These are phyloP conservation scores for Bothrops jararaca DNA, from an alignment of 2,113 vertebrate species.

Conservation along the genomic window DNA sequence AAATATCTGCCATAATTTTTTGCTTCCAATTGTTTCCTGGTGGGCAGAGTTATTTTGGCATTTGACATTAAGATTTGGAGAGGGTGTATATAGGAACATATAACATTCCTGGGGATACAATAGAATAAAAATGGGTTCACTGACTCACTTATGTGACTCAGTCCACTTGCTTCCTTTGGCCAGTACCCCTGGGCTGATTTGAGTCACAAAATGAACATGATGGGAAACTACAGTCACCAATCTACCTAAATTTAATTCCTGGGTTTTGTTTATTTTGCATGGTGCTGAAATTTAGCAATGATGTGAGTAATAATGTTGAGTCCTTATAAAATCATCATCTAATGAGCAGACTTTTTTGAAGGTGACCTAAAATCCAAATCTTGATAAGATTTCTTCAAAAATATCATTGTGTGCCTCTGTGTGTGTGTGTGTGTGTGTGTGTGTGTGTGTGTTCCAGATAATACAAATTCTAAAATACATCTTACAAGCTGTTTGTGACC, in stretches of 20 bases:
- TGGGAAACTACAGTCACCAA: not conserved
- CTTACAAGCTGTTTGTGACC: not conserved
- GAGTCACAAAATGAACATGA: slow-evolving; percentile 14
- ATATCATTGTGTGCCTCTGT: not conserved
- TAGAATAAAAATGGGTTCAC: slow-evolving; percentile 14
- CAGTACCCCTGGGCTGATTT: not conserved
- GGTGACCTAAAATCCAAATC: not conserved
- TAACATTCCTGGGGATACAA: slow-evolving; percentile 4
- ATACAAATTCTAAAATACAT: slow-evolving; percentile 15
- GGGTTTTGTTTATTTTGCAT: not conserved
- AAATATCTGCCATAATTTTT: not conserved
- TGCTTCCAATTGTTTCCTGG: slow-evolving; percentile 15
- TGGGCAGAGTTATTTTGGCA: slow-evolving; percentile 28
- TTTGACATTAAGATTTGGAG: slow-evolving; percentile 25
- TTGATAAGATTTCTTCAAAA: not conserved
- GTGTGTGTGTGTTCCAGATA: not conserved
- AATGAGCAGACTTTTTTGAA: not conserved
- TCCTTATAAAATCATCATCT: not conserved
- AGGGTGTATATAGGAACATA: slow-evolving; percentile 12
- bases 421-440: no score
- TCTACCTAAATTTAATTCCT: slow-evolving; percentile 13
- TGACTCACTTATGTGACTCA: slow-evolving; percentile 31
- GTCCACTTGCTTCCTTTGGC: slow-evolving; percentile 3
- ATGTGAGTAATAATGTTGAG: not conserved
- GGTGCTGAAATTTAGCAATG: not conserved